These are phyloP conservation scores for Scaptomyza reducta DNA, from an alignment of 2,888 invertebrate genomes.

Conservation along the genomic window DNA sequence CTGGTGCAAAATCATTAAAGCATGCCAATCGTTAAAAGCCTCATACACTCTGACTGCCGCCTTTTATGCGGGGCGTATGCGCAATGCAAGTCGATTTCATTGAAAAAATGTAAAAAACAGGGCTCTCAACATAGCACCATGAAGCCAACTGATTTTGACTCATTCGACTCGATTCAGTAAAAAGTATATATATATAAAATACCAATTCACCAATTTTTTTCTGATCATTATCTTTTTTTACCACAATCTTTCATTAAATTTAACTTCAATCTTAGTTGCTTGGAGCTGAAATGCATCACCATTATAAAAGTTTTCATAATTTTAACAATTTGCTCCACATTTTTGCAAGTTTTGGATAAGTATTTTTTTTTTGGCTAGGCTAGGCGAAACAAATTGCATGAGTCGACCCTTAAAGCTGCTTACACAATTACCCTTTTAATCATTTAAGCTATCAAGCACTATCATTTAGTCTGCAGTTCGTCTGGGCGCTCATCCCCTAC, in stretches of 20 bases:
- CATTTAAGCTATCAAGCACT: constrained; percentile 11
- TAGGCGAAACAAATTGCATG: constrained; percentile 20
- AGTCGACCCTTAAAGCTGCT: constrained; percentile 24
- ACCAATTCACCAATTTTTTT: too few species aligned
- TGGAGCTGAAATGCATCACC: not conserved
- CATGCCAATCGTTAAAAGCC: constrained; percentile 8
- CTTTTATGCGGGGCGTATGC: constrained; percentile 27
- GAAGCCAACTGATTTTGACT: not conserved
- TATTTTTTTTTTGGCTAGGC: too few species aligned
- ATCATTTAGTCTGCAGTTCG: constrained; percentile 40
- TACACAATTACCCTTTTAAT: constrained; percentile 4
- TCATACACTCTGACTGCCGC: not conserved
- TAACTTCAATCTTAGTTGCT: not conserved
- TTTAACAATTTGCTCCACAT: not conserved
- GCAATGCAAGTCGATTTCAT: constrained; percentile 20
- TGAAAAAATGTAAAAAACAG: constrained; percentile 16
- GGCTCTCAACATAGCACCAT: not conserved
- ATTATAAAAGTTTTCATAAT: not conserved
- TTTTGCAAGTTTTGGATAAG: not conserved
- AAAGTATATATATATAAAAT: too few species aligned
- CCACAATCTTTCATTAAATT: not conserved
- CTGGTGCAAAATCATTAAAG: constrained; percentile 34
- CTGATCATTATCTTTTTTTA: not conserved
- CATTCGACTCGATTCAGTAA: too few species aligned
- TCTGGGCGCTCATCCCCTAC: constrained; percentile 26